phyloP scores from a whole-genome alignment of 2,797 vertebrate genomes.

The Eupleurogrammus muticus region DNA sequence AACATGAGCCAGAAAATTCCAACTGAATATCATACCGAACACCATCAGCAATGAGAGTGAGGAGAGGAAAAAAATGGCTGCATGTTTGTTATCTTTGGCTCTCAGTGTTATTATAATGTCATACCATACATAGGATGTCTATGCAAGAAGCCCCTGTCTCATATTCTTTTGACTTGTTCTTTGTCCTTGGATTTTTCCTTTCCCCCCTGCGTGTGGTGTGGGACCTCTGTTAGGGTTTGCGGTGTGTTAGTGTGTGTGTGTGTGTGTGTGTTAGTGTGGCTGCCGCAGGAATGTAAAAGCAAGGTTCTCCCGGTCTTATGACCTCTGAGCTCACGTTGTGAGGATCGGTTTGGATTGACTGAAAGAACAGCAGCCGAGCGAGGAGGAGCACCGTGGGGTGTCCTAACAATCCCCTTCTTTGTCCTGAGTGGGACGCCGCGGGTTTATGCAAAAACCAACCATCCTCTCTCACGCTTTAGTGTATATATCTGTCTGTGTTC shows the following conservation, averaged over 20 bases:
- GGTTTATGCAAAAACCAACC: slow-evolving; percentile 52
- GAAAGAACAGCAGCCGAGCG: slow-evolving; percentile 49
- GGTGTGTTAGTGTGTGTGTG: slow-evolving; percentile 10
- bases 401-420: slow-evolving; percentile 70
- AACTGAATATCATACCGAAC: slow-evolving; percentile 41
- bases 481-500: slow-evolving; percentile 33
- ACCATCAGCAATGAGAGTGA: slow-evolving; percentile 36
- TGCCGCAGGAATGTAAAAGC: slow-evolving; percentile 72
- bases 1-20: slow-evolving; percentile 61
- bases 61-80: slow-evolving; percentile 44
- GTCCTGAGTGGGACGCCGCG: slow-evolving; percentile 44
- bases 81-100: slow-evolving; percentile 65
- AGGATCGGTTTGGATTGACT: slow-evolving; percentile 64
- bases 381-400: slow-evolving; percentile 46
- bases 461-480: slow-evolving; percentile 26
- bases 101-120: slow-evolving; percentile 55
- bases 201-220: slow-evolving; percentile 48
- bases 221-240: slow-evolving; percentile 50
- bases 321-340: slow-evolving; percentile 73
- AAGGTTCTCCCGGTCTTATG: slow-evolving; percentile 69
- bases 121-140: slow-evolving; percentile 36
- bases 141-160: slow-evolving; percentile 32
- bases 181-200: slow-evolving; percentile 67
- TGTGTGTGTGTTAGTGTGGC: slow-evolving; percentile 52
- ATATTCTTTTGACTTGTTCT: slow-evolving; percentile 62